A percentile compares a stretch with the other conserved stretches of the same genome.
Evolutionary conservation across 2,797 vertebrate species (phyloP).

Genomic region (Salarias fasciatus): DNA sequence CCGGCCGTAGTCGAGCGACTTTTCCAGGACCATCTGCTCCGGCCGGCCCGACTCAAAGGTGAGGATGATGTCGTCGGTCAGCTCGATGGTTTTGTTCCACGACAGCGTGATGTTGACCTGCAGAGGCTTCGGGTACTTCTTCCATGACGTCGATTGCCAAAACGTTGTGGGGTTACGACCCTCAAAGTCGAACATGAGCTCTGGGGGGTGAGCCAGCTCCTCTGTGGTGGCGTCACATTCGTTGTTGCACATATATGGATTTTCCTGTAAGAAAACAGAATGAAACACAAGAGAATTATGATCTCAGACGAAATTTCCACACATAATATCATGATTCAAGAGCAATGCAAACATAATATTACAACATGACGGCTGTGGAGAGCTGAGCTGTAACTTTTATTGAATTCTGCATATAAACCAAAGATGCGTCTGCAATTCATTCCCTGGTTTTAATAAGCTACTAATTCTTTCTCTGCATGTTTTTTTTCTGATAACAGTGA

Average conservation of each 20-base stretch:
- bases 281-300: too few relatives aligned
- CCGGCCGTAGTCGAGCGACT: constrained; percentile 94
- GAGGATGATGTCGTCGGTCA: constrained; percentile 96
- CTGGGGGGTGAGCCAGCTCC: constrained; percentile 94
- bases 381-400: too few relatives aligned
- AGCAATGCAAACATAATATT: too few relatives aligned
- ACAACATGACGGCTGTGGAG: too few relatives aligned
- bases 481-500: too few relatives aligned
- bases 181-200: constrained; percentile 97
- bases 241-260: constrained; percentile 99
- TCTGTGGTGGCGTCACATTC: constrained; percentile 94
- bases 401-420: too few relatives aligned
- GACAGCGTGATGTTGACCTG: constrained; percentile 96
- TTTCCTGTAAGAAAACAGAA: constrained; percentile 83
- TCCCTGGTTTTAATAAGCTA: too few relatives aligned
- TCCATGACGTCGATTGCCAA: constrained; percentile 98
- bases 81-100: constrained; percentile 98
- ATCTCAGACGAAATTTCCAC: too few relatives aligned
- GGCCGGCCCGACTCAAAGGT: constrained; percentile 97
- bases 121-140: constrained; percentile 93
- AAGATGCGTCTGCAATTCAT: too few relatives aligned
- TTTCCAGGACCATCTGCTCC: constrained; percentile 98
- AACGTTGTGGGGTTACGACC: constrained; percentile 96
- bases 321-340: too few relatives aligned
- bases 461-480: too few relatives aligned